phyloP scores from a whole-genome alignment of 30 jellyfish, hydroid and myxozoan genomes.

The Aurelia coerulea region DNA sequence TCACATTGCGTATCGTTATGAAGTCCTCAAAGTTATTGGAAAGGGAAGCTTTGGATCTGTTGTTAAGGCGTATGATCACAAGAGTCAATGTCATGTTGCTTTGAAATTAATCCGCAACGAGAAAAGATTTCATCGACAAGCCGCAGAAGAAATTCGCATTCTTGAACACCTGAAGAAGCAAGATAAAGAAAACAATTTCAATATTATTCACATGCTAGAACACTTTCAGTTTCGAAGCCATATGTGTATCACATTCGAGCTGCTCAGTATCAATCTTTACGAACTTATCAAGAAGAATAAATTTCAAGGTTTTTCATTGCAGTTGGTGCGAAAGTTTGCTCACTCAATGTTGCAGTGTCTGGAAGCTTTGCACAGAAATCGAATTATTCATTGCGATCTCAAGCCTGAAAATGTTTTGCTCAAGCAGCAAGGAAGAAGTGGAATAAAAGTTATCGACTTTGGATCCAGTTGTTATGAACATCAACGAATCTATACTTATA shows the following conservation, averaged over 20 bases:
- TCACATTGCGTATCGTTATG: conserved; percentile 90
- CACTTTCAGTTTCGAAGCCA: conserved; percentile 94
- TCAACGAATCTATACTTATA: conserved; percentile 90
- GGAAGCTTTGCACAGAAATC: conserved; percentile 84
- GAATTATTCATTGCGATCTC: conserved; percentile 90
- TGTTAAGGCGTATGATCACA: conserved; percentile 95
- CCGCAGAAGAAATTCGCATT: conserved; percentile 96
- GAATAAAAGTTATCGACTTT: conserved; percentile 89
- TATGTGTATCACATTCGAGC: conserved; percentile 91
- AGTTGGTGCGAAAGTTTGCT: conserved; percentile 90
- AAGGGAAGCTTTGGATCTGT: conserved; percentile 97
- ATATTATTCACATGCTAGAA: conserved; percentile 91
- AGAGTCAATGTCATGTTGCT: conserved; percentile 90
- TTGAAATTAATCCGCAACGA: conserved; percentile 89
- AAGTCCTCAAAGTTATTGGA: conserved; percentile 89
- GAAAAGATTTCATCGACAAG: conserved; percentile 96
- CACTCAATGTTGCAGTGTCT: conserved; percentile 93
- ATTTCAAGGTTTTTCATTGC: conserved; percentile 91
- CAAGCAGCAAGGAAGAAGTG: conserved; percentile 96
- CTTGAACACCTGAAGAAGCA: conserved; percentile 90
- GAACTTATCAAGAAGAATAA: conserved; percentile 90
- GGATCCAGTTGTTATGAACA: conserved; percentile 99
- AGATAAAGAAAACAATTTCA: conserved; percentile 88
- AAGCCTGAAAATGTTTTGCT: conserved; percentile 91
- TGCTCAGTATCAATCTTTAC: conserved; percentile 84